Base-by-base conservation (phyloP, 2,113 vertebrate species). In the Sapajus apella region DNA sequence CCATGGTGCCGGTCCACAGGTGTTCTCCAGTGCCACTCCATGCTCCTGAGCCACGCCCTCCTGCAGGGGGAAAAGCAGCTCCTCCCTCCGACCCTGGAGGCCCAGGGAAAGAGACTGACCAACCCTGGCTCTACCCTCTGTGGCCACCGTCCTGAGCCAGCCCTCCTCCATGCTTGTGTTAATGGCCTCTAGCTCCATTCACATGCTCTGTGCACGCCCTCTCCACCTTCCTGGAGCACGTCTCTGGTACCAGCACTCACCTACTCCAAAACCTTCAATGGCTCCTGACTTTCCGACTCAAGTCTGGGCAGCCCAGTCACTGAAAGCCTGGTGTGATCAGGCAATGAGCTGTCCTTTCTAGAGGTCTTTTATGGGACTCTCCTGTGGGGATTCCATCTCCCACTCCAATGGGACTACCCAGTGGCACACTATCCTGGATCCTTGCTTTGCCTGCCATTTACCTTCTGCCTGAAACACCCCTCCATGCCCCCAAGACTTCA, bases 171-270 rank as follows among this genome's bases (percentile, higher is more conserved):
- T 2, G 32, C 50, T 16, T 25, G n/a, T 40, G 16, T 45, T 16
- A 64, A 55, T 90, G 37, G 50, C 50, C 87, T 43, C 9, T 6
- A 17, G 47, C 58, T 84, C 47, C 30, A 4, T 10, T 2, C n/a
- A 1, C 0, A 0, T 13, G 55, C 21, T 21, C 61, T 0, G 0
- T 18, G 52, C 0, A 0, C 30, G 40, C 37, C 52, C 9, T 37
- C 83, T 40, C 40, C 2, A 3, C n/a, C 55, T 88, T 52, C 23
- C 52, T 20, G 12, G 84, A 68, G 30, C 56, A 84, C 6, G 47
- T 11, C 72, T 64, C 64, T 58, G 52, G 16, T 35, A 25, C 13
- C 13, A 45, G 68, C 30, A 35, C 10, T 32, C 9, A 30, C 25
- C 40, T 72, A 64, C 47, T 84, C 87, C 64, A 21, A 35, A 73